phyloP scores from a whole-genome alignment of 2,113 vertebrate genomes.

The Rousettus leschenaultii region DNA sequence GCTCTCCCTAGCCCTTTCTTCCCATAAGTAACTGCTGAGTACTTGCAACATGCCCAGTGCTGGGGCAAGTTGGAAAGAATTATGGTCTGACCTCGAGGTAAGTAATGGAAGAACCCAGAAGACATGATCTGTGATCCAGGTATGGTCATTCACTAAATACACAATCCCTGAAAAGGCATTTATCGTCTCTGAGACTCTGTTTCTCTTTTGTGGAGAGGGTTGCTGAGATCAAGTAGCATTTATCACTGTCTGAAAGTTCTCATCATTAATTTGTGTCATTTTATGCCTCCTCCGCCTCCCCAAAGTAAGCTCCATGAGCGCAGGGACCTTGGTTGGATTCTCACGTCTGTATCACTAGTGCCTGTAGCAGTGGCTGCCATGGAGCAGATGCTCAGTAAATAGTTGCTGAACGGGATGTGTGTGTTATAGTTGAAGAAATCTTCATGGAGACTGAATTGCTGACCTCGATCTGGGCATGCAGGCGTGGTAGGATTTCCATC shows the following conservation, averaged over 20 bases:
- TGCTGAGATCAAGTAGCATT: background rate
- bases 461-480: background rate
- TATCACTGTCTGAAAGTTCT: background rate
- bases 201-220: background rate
- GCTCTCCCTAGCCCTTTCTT: background rate
- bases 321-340: background rate
- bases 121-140: rapidly evolving
- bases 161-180: background rate
- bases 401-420: background rate
- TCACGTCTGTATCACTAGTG: background rate
- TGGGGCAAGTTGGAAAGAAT: background rate
- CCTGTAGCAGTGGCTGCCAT: background rate
- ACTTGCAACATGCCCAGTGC: too few species aligned
- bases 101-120: background rate
- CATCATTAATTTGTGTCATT: background rate
- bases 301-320: background rate
- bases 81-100: background rate
- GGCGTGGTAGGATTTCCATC: background rate
- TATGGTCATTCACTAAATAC: background rate
- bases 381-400: background rate
- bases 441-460: background rate
- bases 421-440: background rate
- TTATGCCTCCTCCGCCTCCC: background rate
- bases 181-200: background rate
- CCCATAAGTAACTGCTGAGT: background rate